Conservation (phyloP, 2,113 vertebrate genomes). For the Ranitomeya imitator region DNA sequence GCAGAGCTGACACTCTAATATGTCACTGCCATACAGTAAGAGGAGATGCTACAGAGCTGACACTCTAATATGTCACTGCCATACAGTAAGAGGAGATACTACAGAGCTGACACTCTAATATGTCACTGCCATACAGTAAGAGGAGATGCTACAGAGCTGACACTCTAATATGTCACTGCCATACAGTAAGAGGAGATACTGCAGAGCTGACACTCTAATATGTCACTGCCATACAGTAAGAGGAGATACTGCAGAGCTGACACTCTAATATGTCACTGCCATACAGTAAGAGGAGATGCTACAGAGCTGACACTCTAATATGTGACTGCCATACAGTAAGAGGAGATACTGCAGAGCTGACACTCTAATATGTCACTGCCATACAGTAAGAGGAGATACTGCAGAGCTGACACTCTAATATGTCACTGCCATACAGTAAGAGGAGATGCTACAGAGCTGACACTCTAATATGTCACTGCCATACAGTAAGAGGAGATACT, state of each 20-base stretch:
- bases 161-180: not conserved
- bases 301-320: slow-evolving; percentile 15
- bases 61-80: not conserved
- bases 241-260: slow-evolving; percentile 1
- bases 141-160: not conserved
- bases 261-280: not conserved
- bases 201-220: slow-evolving; percentile 30
- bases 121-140: not conserved
- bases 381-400: not conserved
- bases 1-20: slow-evolving; percentile 30
- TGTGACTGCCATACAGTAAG: not conserved
- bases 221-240: too few relatives aligned
- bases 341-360: not conserved
- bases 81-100: not conserved
- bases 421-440: too few relatives aligned
- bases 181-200: not conserved
- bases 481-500: not conserved
- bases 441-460: not conserved
- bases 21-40: too few relatives aligned
- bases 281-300: not conserved
- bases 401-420: slow-evolving; percentile 30
- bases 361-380: not conserved
- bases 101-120: slow-evolving; percentile 17
- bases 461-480: not conserved
- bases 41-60: not conserved